These are phyloP conservation scores for Littorina saxatilis DNA, from an alignment of 1,140 invertebrate genomes.

Conservation along the genomic window DNA sequence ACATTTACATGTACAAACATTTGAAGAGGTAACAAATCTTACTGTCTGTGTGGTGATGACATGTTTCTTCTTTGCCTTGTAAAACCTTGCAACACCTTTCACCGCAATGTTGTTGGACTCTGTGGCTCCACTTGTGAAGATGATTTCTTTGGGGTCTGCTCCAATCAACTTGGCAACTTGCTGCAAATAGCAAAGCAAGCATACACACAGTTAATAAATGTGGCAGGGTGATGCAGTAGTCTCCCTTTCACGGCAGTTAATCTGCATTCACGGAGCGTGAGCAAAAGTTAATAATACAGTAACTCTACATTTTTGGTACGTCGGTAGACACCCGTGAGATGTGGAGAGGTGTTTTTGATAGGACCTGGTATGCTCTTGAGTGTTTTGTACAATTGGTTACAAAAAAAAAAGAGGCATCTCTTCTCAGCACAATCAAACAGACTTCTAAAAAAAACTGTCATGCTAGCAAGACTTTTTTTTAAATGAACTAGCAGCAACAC, in stretches of 20 bases:
- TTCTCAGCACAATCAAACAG: too few species aligned
- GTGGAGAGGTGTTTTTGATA: too few species aligned
- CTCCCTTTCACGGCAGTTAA: not conserved
- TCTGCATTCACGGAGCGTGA: not conserved
- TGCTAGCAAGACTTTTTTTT: too few species aligned
- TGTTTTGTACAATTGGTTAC: too few species aligned
- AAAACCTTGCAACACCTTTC: conserved; percentile 96
- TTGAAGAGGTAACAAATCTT: conserved; percentile 72
- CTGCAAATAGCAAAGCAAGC: conserved; percentile 76
- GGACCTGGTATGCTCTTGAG: too few species aligned
- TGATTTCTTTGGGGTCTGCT: conserved; percentile 98
- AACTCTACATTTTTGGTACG: not conserved
- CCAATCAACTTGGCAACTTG: conserved; percentile 95
- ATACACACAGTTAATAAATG: not conserved
- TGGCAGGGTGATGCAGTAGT: not conserved
- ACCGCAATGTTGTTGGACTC: conserved; percentile 99
- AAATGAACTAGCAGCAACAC: too few species aligned
- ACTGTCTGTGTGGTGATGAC: conserved; percentile 99
- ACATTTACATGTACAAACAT: too few species aligned
- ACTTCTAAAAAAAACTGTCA: too few species aligned
- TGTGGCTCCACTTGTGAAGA: conserved; percentile 99
- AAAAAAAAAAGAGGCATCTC: too few species aligned
- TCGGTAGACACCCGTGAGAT: not conserved
- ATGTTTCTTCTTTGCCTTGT: conserved; percentile 95
- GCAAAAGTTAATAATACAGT: not conserved